Evolutionary conservation across 2,113 vertebrate genomes (phyloP), one percentile per base, ranked within the genome.

Genomic region (Cynocephalus volans): DNA sequence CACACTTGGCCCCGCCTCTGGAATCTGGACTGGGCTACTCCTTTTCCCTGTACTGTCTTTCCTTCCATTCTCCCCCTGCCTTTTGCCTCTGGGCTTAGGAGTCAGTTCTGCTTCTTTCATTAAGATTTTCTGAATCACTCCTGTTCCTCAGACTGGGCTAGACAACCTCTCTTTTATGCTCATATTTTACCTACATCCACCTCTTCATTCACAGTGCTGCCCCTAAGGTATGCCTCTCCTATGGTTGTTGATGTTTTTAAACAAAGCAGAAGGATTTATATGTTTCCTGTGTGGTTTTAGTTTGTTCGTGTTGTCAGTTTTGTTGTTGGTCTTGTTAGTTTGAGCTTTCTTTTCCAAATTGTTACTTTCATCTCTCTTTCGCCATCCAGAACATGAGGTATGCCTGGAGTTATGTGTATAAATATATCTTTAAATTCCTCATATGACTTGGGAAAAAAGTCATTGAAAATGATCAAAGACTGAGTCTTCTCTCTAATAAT

Each of bases 11-110:
- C 75, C 31, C 23, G 67, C 2, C 24, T 58, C n/a, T 8, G 23
- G 41, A 11, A 12, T 8, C 8, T 2, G 12, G n/a, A 11, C 3
- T 0, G 1, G 36, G 41, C 48, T 0, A 5, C 10, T 8, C 18
- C 31, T 36, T 21, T 26, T 5, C 12, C 33, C 11, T 2, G 15
- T n/a, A 7, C 11, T n/a, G 3, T 19, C 50, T 31, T 12, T 26
- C 65, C 41, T 8, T 36, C 33, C 14, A 0, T 21, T 15, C 19
- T 33, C 31, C 12, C 6, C 11, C n/a, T 6, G 14, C 19, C 26
- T 18, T 8, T 77, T 3, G 2, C 31, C 21, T 65, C n/a, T 4
- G 9, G 18, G 18, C 76, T 33, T 13, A 12, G 21, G 26, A 54
- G 36, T 45, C 67, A 26, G 8, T 4, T 21, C 0, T 24, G 26